phyloP scores from a whole-genome alignment of 2,888 invertebrate genomes.

The Melinopterus prodromus region DNA sequence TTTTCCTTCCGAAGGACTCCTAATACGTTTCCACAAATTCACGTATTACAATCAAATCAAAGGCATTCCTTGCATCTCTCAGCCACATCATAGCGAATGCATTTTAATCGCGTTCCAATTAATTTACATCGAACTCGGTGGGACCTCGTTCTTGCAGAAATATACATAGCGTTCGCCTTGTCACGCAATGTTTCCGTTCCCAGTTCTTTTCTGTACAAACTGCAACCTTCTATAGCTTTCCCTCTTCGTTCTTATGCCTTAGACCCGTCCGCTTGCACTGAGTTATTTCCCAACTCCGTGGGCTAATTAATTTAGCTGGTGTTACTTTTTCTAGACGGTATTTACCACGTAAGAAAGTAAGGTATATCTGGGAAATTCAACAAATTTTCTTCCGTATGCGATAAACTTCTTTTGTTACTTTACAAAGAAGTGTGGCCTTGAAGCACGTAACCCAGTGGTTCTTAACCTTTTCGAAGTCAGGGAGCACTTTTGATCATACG shows the following conservation, averaged over 20 bases:
- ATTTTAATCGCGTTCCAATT: neutral
- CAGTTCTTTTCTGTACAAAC: neutral
- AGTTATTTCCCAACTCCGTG: neutral
- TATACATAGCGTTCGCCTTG: neutral
- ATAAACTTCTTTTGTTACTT: neutral
- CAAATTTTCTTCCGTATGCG: too few relatives aligned
- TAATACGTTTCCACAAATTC: too few relatives aligned
- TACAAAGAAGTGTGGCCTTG: neutral
- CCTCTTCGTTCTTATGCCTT: neutral
- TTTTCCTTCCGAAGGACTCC: too few relatives aligned
- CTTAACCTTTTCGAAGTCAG: too few relatives aligned
- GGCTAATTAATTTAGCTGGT: neutral
- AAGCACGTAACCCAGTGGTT: too few relatives aligned
- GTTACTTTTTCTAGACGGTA: neutral
- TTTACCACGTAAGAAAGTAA: neutral
- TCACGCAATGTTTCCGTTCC: neutral
- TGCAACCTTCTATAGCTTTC: neutral
- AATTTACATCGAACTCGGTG: neutral
- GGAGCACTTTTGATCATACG: too few relatives aligned
- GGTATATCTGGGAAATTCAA: neutral
- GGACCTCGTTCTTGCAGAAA: neutral
- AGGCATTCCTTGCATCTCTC: neutral
- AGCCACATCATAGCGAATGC: neutral
- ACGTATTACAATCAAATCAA: neutral
- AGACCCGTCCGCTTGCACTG: neutral